phyloP scores from a whole-genome alignment of 1,140 invertebrate species.

The Drosophila neocordata region DNA sequence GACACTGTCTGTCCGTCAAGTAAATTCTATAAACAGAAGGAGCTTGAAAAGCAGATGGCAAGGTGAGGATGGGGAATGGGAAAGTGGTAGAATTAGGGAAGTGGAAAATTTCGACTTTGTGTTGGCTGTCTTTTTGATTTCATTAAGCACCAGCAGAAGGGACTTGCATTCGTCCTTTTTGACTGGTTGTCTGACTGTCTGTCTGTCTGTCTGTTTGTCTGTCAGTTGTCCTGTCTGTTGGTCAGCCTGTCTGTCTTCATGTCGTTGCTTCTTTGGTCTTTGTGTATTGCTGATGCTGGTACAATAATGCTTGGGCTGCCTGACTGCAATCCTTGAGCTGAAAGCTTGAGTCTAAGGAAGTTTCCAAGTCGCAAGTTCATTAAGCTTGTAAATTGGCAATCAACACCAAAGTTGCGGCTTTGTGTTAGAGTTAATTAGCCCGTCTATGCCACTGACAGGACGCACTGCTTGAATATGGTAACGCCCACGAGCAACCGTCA shows the following conservation, averaged over 20 bases:
- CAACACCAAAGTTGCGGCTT: conserved; percentile 67
- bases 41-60: background rate
- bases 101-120: conserved; percentile 10
- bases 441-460: conserved; percentile 58
- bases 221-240: background rate
- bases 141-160: conserved; percentile 30
- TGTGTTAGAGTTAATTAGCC: conserved; percentile 69
- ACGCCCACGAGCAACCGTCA: conserved; percentile 7
- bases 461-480: conserved; percentile 27
- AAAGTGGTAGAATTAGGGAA: background rate
- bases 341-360: background rate
- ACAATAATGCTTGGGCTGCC: background rate
- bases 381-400: conserved; percentile 72
- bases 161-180: conserved; percentile 33
- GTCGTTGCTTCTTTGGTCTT: background rate
- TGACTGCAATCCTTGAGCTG: conserved; percentile 13
- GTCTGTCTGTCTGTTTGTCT: background rate
- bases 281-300: background rate
- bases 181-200: background rate
- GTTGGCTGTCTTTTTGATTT: conserved; percentile 35
- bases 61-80: background rate
- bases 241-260: too few species aligned
- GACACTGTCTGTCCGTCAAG: background rate
- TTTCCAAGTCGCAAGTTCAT: conserved; percentile 54
- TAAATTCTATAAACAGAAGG: conserved; percentile 32